These are phyloP conservation scores for Phyto melanocephala DNA, from an alignment of 2,888 invertebrate genomes.

Conservation along the genomic window DNA sequence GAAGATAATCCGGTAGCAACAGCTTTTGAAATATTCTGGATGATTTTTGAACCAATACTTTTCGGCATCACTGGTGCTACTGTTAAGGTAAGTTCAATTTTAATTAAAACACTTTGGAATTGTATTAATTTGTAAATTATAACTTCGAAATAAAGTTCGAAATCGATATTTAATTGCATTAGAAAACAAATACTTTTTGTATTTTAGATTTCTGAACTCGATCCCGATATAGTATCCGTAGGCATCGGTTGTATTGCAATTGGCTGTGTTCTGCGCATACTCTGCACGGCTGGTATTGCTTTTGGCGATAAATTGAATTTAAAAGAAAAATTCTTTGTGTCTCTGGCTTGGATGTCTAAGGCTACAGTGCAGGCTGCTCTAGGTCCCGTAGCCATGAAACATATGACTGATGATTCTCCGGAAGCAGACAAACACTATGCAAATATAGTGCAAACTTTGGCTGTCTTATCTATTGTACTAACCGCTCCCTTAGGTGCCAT, in stretches of 20 bases:
- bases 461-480: conserved; percentile 89
- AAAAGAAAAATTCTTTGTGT: conserved; percentile 94
- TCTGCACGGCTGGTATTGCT: conserved; percentile 84
- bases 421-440: conserved; percentile 83
- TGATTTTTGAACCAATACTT: conserved; percentile 96
- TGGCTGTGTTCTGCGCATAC: conserved; percentile 84
- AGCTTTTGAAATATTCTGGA: conserved; percentile 95
- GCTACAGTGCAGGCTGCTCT: conserved; percentile 97
- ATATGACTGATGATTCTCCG: conserved; percentile 79
- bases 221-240: conserved; percentile 84
- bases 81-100: conserved; percentile 82
- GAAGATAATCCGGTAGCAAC: conserved; percentile 93
- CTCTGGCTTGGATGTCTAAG: conserved; percentile 96
- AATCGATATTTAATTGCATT: too few relatives aligned
- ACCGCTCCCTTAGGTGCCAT: conserved; percentile 92
- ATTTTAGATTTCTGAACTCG: conserved; percentile 83
- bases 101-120: not conserved
- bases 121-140: not conserved
- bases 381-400: conserved; percentile 87
- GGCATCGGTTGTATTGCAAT: conserved; percentile 85
- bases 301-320: conserved; percentile 89
- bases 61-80: conserved; percentile 96
- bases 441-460: conserved; percentile 86
- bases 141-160: too few relatives aligned
- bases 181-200: not conserved